These are phyloP conservation scores for Chalcis sispes DNA, from an alignment of 2,888 invertebrate genomes.

Conservation along the genomic window DNA sequence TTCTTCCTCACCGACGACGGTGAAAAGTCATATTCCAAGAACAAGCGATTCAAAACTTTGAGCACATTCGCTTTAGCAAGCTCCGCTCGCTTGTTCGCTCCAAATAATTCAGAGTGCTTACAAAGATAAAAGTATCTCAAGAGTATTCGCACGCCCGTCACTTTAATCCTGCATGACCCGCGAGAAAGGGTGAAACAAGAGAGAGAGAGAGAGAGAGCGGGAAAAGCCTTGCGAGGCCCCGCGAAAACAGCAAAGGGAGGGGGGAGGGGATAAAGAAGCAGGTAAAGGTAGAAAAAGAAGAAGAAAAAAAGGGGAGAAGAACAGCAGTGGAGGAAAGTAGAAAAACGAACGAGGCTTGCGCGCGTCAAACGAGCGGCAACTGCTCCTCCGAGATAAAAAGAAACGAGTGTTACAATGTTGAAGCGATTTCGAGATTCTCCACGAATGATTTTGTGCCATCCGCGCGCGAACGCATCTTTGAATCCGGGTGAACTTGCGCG, in stretches of 20 bases:
- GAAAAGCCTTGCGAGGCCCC: background rate
- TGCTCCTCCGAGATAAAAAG: too few relatives aligned
- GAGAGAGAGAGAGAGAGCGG: background rate
- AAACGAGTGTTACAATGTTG: too few relatives aligned
- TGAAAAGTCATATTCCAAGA: slow-evolving; percentile 28
- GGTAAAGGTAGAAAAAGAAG: background rate
- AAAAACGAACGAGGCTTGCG: too few relatives aligned
- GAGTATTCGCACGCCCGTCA: slow-evolving; percentile 33
- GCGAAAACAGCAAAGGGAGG: background rate
- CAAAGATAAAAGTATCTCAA: slow-evolving; percentile 44
- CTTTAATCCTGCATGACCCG: slow-evolving; percentile 29
- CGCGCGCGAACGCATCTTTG: too few relatives aligned
- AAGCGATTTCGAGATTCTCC: too few relatives aligned
- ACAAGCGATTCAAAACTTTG: slow-evolving; percentile 36
- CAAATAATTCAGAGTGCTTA: slow-evolving; percentile 47
- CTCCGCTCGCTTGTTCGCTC: background rate
- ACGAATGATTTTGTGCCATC: too few relatives aligned
- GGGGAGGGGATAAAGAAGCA: background rate
- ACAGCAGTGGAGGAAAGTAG: background rate
- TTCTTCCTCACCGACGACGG: background rate
- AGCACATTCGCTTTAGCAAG: background rate
- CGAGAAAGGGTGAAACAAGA: background rate
- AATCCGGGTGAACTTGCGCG: too few relatives aligned
- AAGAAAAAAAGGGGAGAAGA: background rate
- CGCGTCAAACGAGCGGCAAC: too few relatives aligned